Conservation (phyloP, 2,888 invertebrate genomes). For the Calliopum simillimum region DNA sequence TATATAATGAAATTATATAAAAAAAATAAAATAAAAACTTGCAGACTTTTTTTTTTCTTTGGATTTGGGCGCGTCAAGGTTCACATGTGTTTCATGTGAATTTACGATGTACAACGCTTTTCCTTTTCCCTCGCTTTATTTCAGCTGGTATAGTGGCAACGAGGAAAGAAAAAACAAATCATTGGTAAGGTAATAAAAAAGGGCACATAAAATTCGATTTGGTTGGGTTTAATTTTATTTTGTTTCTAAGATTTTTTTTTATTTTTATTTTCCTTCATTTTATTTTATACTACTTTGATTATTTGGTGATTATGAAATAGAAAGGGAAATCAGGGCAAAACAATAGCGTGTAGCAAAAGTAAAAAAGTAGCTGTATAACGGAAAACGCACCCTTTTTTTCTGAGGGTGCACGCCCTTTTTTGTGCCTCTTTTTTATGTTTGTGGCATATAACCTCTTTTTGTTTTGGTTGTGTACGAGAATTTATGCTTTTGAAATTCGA, state of each 20-base stretch:
- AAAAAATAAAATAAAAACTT: not conserved
- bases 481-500: not conserved
- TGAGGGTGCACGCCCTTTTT: constrained; percentile 1
- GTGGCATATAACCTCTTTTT: not conserved
- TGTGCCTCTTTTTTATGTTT: not conserved
- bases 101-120: not conserved
- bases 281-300: constrained; percentile 14
- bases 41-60: not conserved
- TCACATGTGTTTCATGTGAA: constrained; percentile 24
- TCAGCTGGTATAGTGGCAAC: not conserved
- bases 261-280: constrained; percentile 1
- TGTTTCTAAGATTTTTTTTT: not conserved
- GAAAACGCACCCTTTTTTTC: constrained; percentile 1
- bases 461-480: not conserved
- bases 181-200: constrained; percentile 23
- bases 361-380: constrained; percentile 4
- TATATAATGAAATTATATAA: not conserved
- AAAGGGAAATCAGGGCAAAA: not conserved
- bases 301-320: constrained; percentile 20
- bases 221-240: constrained; percentile 23
- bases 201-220: constrained; percentile 32
- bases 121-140: not conserved
- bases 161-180: not conserved
- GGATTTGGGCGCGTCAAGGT: not conserved
- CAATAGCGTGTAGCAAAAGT: not conserved